Evolutionary conservation across 2,888 invertebrate genomes (phyloP).

Genomic region (Coremacera marginata): DNA sequence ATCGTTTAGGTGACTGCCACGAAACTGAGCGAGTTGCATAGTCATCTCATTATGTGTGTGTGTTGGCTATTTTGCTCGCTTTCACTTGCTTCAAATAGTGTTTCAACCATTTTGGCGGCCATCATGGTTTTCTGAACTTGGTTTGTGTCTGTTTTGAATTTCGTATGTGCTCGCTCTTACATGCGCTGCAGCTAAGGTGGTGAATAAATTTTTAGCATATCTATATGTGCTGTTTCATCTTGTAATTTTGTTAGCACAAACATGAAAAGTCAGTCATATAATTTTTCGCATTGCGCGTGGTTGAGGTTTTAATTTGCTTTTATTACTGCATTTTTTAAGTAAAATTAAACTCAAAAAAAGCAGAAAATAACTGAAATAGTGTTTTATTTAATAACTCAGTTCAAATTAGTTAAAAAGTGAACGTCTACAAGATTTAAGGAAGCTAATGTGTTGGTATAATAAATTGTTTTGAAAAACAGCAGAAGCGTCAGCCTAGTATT

Average conservation of each 20-base stretch:
- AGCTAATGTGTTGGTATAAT: too few species aligned
- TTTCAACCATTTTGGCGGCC: slow-evolving; percentile 41
- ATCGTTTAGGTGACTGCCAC: slow-evolving; percentile 35
- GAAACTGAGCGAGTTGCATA: slow-evolving; percentile 47
- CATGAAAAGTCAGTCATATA: background rate
- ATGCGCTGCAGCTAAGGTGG: background rate
- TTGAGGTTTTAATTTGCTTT: background rate
- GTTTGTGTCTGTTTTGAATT: too few species aligned
- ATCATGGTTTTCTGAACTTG: slow-evolving; percentile 51
- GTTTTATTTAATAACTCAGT: too few species aligned
- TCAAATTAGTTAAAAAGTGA: too few species aligned
- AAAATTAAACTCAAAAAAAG: background rate
- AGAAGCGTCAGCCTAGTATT: too few species aligned
- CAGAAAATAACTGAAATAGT: too few species aligned
- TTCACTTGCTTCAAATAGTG: background rate
- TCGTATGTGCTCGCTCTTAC: slow-evolving; percentile 13
- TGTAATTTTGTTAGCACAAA: slow-evolving; percentile 24
- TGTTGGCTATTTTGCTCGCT: slow-evolving; percentile 7
- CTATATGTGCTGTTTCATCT: slow-evolving; percentile 13
- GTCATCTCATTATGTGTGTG: background rate
- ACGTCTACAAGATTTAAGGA: too few species aligned
- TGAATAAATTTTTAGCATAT: too few species aligned
- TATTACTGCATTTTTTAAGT: background rate
- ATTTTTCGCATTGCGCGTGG: slow-evolving; percentile 4
- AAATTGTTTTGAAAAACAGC: too few species aligned